Percentiles rank a stretch among this genome's conserved stretches.
Conservation (phyloP, 2,888 invertebrate species). For the Rapana venosa region DNA sequence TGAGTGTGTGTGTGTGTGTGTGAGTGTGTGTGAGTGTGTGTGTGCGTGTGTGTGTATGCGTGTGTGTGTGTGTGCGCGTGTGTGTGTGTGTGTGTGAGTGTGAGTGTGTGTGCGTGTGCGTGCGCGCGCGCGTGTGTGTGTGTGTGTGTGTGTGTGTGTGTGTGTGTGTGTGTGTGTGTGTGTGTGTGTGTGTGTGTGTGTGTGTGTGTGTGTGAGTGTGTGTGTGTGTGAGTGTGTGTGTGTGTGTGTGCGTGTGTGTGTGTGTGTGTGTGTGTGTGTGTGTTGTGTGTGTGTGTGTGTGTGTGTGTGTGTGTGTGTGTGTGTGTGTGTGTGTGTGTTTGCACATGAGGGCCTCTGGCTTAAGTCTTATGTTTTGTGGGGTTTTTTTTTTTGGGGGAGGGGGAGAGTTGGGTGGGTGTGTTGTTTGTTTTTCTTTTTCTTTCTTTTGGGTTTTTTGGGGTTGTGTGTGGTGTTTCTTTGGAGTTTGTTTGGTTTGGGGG, state of each 20-base stretch:
- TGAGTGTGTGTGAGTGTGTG: background rate
- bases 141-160: background rate
- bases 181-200: slow-evolving; percentile 22
- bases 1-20: background rate
- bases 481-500: too few relatives aligned
- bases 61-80: background rate
- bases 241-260: background rate
- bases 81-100: background rate
- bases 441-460: too few relatives aligned
- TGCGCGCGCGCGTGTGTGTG: too few relatives aligned
- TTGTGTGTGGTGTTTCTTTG: too few relatives aligned
- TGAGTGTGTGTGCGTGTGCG: background rate
- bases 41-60: background rate
- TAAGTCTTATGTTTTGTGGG: too few relatives aligned
- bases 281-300: background rate
- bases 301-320: slow-evolving; percentile 3
- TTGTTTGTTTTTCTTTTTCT: too few relatives aligned
- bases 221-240: background rate
- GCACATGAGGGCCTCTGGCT: too few relatives aligned
- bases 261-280: background rate
- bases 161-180: background rate
- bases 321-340: too few relatives aligned
- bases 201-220: background rate
- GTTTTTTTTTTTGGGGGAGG: too few relatives aligned
- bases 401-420: too few relatives aligned